Base-by-base conservation (phyloP, 1,140 invertebrate species). In the Listronotus bonariensis region DNA sequence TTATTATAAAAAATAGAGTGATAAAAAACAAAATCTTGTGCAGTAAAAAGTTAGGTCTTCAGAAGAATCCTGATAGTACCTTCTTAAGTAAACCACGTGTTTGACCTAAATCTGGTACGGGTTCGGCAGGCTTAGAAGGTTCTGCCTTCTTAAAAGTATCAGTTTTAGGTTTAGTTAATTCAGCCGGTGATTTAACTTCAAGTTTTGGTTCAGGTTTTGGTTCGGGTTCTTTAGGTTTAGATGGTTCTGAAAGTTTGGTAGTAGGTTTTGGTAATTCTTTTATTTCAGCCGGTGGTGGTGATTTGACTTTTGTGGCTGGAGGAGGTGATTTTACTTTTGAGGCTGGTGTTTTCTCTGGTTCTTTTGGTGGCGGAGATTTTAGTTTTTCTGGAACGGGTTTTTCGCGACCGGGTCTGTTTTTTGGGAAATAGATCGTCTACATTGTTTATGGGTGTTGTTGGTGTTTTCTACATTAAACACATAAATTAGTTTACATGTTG, bases 371-470 rank as follows among this genome's bases (percentile, higher is more conserved):
- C 55, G 71, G 55, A 41, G 60, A 61, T 67, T 69, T 73, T 46
- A 76, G 41, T 73, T 80, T 80, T 76, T 76, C 68, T 53, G 76
- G 77, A 14, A 77, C 61, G 14, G 80, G 77, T 53, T 77, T 77
- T 80, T 68, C 36, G 59, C 74, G 77, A 12, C 36, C 26, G 46
- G 14, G 64, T 49, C 34, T 76, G 75, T 72, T 81, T 77, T 72
- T 64, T 67, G 69, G 57, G 10, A 55, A 57, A 59, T 20, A 32
- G 72, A 71, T 80, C 76, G 70, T 83, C 81, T 20, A 76, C 76
- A 36, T 79, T 77, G 72, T 83, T 82, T 57, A 67, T 73, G 14
- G 82, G 79, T 71, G 77, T 70, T 67, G 81, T 82, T 34, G 77
- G 76, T 70, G 82, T 75, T 78, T 82, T 70, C 71, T 74, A 64